Evolutionary conservation across 2,888 invertebrate genomes (phyloP).

Genomic region (Disparrhopalites patrizii): DNA sequence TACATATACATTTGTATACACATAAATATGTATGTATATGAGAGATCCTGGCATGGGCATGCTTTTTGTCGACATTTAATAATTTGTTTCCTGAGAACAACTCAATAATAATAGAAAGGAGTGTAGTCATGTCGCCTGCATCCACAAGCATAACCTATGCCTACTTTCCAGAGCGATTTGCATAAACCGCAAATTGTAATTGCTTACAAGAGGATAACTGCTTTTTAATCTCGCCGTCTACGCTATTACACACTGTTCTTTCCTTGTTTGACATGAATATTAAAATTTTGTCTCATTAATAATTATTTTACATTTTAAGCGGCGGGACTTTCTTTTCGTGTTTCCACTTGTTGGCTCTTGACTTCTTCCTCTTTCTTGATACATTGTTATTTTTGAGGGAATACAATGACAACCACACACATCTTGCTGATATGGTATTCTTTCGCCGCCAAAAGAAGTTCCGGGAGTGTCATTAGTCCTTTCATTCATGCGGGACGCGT

Average conservation of each 20-base stretch:
- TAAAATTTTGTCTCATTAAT: neutral
- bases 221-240: neutral
- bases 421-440: no score
- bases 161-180: slow-evolving; percentile 8
- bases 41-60: no score
- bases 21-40: no score
- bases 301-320: neutral
- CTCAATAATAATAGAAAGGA: neutral
- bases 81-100: no score
- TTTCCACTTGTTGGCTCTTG: neutral
- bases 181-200: slow-evolving; percentile 9
- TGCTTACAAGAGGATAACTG: slow-evolving; percentile 1
- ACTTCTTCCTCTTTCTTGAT: neutral
- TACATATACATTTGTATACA: no score
- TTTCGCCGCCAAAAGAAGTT: no score
- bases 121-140: neutral
- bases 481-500: no score
- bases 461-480: no score
- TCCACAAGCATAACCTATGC: neutral
- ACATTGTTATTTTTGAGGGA: neutral
- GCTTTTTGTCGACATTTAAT: no score
- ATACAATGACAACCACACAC: no score
- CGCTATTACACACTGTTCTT: neutral
- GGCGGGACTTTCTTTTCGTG: neutral
- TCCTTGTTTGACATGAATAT: neutral